Evolutionary conservation across 2,797 vertebrate genomes (phyloP), one percentile per base, ranked within the genome.

Genomic region (Setipinna tenuifilis): DNA sequence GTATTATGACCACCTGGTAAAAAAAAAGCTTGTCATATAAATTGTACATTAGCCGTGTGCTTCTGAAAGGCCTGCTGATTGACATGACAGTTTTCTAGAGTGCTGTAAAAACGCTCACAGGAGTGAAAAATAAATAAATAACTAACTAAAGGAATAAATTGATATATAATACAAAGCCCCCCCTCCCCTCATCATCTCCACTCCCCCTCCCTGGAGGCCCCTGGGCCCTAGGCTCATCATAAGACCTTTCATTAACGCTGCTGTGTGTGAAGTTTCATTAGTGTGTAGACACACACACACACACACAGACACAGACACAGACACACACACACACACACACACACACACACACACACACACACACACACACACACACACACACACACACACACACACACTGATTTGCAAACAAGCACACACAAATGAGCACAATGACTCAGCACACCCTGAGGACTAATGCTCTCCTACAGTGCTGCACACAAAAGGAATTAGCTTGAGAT

Each of bases 11-110:
- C 57, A 85, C 92, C 90, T 88, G 83, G 91, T 94, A 92, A 93
- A 94, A 95, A 93, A 92, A 93, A 94, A 94, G 93, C 92, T 91
- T 94, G 92, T 95, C 93, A 94, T 94, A 94, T 95, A 94, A 94
- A 96, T 95, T 93, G 94, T 93, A 92, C 94, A 94, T 95, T 91
- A 93, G 82, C 84, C 81, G 83, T 92, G 91, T 90, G 88, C 86
- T 68, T 91, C 88, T 89, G 87, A 91, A 92, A 92, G 92, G 90
- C 85, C 91, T 89, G 91, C 90, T 90, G 92, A 94, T 90, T 93
- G 93, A 93, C 90, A 85, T 94, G 94, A 92, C 92, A 94, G 93
- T 89, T 85, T 89, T 94, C 92, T 14, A 90, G 90, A 93, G 92
- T 87, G n/a, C 68, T 41, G 85, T 46, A 78, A 91, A 91, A 93